Percentiles rank a stretch among this genome's conserved stretches.
Evolutionary conservation across 2,113 vertebrate species (phyloP).

Genomic region (Macrotis lagotis): DNA sequence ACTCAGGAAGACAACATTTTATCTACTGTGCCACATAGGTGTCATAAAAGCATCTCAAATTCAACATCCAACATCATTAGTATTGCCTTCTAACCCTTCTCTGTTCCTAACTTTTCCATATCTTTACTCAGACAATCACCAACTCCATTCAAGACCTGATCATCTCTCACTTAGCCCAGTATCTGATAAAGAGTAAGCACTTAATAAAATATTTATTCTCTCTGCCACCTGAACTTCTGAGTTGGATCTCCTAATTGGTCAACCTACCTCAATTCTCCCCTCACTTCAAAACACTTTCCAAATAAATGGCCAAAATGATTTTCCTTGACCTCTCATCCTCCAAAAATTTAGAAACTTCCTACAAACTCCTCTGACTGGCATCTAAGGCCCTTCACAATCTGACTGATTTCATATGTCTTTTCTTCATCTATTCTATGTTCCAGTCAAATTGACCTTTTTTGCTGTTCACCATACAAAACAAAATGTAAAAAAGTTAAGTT

Average conservation of each 20-base stretch:
- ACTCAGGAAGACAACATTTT: no score
- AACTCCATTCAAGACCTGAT: background rate
- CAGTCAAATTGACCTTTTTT: no score
- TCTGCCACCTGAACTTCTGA: background rate
- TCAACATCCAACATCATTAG: background rate
- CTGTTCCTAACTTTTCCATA: background rate
- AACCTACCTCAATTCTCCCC: background rate
- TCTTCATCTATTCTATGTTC: no score
- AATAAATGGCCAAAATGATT: background rate
- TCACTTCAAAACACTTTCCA: background rate
- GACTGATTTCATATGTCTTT: no score
- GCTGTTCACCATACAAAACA: no score
- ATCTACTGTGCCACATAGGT: no score
- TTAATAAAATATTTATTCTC: background rate
- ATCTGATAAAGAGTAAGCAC: background rate
- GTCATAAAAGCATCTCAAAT: background rate
- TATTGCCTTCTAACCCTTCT: background rate
- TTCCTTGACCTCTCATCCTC: background rate
- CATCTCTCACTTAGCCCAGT: background rate
- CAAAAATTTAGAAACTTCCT: background rate
- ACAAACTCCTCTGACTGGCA: background rate
- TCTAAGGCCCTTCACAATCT: background rate
- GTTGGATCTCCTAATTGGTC: background rate
- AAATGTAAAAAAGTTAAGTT: no score
- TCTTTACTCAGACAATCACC: background rate